phyloP scores from a whole-genome alignment of 2,888 invertebrate genomes.

The Pseudococcus viburni region DNA sequence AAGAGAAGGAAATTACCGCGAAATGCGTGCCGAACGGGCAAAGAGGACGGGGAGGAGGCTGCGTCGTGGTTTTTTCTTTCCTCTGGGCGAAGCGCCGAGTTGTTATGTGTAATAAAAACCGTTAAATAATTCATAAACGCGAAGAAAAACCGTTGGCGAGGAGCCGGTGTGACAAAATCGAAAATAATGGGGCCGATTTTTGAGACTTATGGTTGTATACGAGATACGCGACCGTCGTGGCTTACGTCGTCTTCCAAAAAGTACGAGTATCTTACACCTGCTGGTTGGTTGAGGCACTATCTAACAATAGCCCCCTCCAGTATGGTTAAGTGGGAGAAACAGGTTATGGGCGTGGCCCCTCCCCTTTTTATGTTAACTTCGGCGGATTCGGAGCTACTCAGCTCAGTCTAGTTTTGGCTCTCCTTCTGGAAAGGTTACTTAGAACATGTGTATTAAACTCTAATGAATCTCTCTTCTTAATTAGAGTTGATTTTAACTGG shows the following conservation, averaged over 20 bases:
- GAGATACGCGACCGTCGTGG: background rate
- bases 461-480: no score
- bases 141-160: background rate
- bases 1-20: constrained; percentile 1
- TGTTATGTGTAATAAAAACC: constrained; percentile 19
- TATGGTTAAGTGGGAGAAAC: no score
- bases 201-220: background rate
- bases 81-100: background rate
- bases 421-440: no score
- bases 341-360: no score
- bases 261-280: no score
- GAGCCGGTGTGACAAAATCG: background rate
- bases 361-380: no score
- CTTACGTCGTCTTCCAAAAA: background rate
- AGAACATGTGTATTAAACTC: no score
- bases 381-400: no score
- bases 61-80: background rate
- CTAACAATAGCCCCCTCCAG: no score
- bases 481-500: no score
- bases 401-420: no score
- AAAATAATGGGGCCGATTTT: constrained; percentile 30
- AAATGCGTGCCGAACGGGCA: background rate
- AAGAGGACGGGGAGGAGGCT: background rate
- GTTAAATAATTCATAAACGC: constrained; percentile 47
- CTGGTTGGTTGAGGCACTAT: no score